phyloP scores from a whole-genome alignment of 2,797 vertebrate species.

The Acrossocheilus fasciatus region DNA sequence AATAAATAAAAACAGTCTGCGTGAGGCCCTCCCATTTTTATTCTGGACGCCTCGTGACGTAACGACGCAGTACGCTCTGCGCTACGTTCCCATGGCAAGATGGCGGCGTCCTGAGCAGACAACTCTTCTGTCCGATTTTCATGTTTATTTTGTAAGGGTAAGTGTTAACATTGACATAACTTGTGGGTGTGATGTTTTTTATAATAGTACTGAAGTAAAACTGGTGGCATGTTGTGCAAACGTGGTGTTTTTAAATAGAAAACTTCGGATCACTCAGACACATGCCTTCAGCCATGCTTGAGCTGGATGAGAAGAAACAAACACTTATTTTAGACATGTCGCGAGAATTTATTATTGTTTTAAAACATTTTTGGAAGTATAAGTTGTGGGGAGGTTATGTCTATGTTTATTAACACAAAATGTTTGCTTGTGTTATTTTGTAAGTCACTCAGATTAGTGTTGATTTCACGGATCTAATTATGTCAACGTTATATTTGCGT shows the following conservation, averaged over 20 bases:
- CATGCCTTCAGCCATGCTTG: constrained; percentile 43
- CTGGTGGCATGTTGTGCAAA: not conserved
- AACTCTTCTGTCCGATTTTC: not conserved
- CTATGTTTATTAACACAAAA: not conserved
- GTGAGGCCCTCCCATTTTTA: constrained; percentile 74
- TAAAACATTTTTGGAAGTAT: not conserved
- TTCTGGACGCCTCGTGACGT: constrained; percentile 60
- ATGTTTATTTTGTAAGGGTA: constrained; percentile 56
- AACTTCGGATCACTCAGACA: not conserved
- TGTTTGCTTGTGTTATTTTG: not conserved
- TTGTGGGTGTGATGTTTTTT: not conserved
- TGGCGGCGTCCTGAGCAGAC: constrained; percentile 67
- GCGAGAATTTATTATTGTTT: not conserved
- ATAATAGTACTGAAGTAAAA: not conserved
- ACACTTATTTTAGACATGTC: not conserved
- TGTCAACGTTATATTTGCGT: not conserved
- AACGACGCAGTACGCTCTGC: constrained; percentile 37
- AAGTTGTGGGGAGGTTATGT: not conserved
- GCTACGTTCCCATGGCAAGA: constrained; percentile 46
- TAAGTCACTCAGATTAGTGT: not conserved
- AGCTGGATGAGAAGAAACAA: constrained; percentile 3
- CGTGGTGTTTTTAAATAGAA: not conserved
- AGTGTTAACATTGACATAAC: constrained; percentile 8
- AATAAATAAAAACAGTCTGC: constrained; percentile 86
- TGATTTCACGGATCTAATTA: not conserved